Conservation (phyloP, 2,113 vertebrate species). For the Ovis aries region ARS-UI_Ramb_v3.0 NC_056066.1:72955501-72956000, state of each 20-base stretch:
- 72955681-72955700: neutral
- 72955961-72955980: neutral
- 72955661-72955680: neutral
- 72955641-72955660: neutral
- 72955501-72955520: neutral
- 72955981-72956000: neutral
- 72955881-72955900: neutral
- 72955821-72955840: neutral
- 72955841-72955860: neutral
- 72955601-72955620: constrained; percentile 38
- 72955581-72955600: neutral
- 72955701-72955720: neutral
- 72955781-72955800: neutral
- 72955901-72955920: neutral
- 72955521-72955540: neutral
- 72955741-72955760: neutral
- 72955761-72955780: rapidly evolving
- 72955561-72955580: neutral
- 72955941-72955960: neutral
- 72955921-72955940: neutral
- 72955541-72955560: rapidly evolving
- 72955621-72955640: constrained; percentile 44
- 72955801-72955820: neutral
- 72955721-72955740: neutral
- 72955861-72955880: neutral